These are phyloP conservation scores for Rhadina sibilatrix DNA, from an alignment of 2,113 vertebrate species.

Conservation along the genomic window DNA sequence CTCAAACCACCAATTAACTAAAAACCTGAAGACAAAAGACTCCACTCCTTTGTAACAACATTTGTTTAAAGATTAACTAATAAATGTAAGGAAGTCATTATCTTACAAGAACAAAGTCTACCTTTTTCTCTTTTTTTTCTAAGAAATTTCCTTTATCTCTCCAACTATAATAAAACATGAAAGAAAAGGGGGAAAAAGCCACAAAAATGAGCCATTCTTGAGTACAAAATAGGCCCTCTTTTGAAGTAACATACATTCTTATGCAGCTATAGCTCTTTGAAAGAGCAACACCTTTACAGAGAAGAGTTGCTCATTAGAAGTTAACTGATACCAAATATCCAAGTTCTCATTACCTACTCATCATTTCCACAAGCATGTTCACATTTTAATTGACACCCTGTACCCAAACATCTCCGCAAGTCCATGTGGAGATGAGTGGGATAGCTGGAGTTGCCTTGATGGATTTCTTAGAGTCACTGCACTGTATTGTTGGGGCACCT, in stretches of 20 bases:
- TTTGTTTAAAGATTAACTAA: not conserved
- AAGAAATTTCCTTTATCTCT: not conserved
- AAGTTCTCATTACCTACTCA: not conserved
- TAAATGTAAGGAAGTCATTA: not conserved
- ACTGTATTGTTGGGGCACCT: not conserved
- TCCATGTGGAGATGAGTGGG: not conserved
- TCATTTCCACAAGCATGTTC: not conserved
- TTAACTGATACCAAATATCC: accelerated
- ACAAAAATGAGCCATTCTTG: not conserved
- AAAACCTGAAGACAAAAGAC: not conserved
- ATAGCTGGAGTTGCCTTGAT: not conserved
- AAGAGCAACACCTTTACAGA: not conserved
- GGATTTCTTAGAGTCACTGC: not conserved
- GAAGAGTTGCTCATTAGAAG: not conserved
- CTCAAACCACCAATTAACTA: not conserved
- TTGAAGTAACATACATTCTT: not conserved
- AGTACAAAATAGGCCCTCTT: not conserved
- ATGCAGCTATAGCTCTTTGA: not conserved
- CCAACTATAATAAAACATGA: not conserved
- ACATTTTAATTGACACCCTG: not conserved
- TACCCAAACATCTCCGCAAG: not conserved
- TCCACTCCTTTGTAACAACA: not conserved
- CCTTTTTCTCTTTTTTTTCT: not conserved
- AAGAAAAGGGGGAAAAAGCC: not conserved
- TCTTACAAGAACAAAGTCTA: not conserved